Conservation (phyloP, 2,888 invertebrate genomes). For the Celastrina argiolus region DNA sequence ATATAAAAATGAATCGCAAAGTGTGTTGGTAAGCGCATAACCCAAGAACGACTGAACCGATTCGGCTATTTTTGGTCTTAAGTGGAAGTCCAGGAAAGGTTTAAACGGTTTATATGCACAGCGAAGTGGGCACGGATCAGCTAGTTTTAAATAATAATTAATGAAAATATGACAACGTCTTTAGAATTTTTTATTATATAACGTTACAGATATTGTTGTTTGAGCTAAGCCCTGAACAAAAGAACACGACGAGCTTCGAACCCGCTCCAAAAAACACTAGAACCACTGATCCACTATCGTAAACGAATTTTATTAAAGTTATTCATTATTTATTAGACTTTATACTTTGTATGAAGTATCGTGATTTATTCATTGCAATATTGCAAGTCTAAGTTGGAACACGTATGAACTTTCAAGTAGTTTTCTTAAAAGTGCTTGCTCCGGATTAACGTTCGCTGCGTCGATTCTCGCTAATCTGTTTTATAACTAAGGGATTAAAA, state of each 20-base stretch:
- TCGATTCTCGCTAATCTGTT: constrained; percentile 9
- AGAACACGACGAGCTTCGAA: neutral
- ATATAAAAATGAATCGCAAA: too few relatives aligned
- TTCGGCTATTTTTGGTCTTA: too few relatives aligned
- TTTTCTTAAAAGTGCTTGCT: constrained; percentile 5
- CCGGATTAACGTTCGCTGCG: constrained; percentile 1
- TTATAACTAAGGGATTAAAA: constrained; percentile 14
- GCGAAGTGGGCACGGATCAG: too few relatives aligned
- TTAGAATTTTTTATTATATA: too few relatives aligned
- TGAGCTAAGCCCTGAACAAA: neutral
- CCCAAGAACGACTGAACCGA: too few relatives aligned
- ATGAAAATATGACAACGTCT: too few relatives aligned
- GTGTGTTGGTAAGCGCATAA: too few relatives aligned
- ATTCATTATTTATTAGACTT: constrained; percentile 5
- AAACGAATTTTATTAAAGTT: constrained; percentile 1
- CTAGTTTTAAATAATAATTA: too few relatives aligned
- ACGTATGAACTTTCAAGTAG: constrained; percentile 13
- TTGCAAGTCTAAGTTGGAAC: constrained; percentile 6
- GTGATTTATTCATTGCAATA: constrained; percentile 10
- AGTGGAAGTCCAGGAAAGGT: too few relatives aligned
- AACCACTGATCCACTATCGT: neutral
- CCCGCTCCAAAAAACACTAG: neutral
- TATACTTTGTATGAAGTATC: neutral
- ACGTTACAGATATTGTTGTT: too few relatives aligned
- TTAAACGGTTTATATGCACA: too few relatives aligned